Percentiles rank a stretch among this genome's conserved stretches.
phyloP scores from a whole-genome alignment of 2,797 vertebrate species.

The Kryptolebias ocellatus region DNA sequence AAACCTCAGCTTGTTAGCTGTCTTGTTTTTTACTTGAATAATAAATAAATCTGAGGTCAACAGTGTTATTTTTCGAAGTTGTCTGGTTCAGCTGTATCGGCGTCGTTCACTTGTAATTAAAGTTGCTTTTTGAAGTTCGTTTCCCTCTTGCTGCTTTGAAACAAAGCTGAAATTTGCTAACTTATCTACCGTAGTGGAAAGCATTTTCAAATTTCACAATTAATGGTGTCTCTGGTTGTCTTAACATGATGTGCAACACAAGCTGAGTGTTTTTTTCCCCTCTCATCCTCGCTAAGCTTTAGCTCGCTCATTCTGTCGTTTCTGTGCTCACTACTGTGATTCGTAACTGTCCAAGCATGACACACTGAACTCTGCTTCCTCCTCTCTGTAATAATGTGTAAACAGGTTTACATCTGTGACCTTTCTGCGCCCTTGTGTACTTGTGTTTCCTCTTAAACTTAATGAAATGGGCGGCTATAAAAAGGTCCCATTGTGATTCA shows the following conservation, averaged over 20 bases:
- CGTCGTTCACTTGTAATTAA: too few species aligned
- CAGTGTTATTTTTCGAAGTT: too few species aligned
- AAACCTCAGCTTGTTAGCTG: too few species aligned
- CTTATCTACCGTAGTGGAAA: too few species aligned
- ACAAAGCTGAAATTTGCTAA: too few species aligned
- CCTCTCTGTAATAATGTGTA: constrained; percentile 18
- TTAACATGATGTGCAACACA: background rate
- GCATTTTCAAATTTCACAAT: too few species aligned
- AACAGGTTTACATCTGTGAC: constrained; percentile 18
- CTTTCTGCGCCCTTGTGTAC: constrained; percentile 24
- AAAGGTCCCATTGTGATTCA: constrained; percentile 6
- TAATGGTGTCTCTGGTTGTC: background rate
- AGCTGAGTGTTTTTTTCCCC: constrained; percentile 7
- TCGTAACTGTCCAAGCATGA: constrained; percentile 19
- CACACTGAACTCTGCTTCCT: constrained; percentile 27
- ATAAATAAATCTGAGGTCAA: too few species aligned
- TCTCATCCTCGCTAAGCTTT: constrained; percentile 5
- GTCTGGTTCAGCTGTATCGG: too few species aligned
- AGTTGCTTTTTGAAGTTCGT: too few species aligned
- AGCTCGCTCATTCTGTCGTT: constrained; percentile 15
- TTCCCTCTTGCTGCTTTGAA: too few species aligned
- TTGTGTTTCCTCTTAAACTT: constrained; percentile 1
- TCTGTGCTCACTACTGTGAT: constrained; percentile 9
- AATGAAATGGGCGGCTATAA: constrained; percentile 17
- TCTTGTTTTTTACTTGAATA: too few species aligned